Conservation (phyloP, 2,113 vertebrate genomes). For the Galemys pyrenaicus region DNA sequence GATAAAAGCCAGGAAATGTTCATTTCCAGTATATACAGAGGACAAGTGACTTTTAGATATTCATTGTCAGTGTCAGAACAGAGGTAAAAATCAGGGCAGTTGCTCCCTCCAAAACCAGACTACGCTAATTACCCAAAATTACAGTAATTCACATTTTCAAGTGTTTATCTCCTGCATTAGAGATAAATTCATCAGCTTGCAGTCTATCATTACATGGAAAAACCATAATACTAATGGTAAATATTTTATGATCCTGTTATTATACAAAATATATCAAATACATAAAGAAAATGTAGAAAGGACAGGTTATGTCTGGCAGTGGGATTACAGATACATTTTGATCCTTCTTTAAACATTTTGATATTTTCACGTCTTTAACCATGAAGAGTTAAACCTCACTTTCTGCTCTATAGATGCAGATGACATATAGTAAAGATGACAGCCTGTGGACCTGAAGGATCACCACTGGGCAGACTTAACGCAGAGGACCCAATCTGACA, state of each 20-base stretch:
- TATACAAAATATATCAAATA: slow-evolving; percentile 7
- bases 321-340: background rate
- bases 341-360: background rate
- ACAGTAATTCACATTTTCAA: slow-evolving; percentile 7
- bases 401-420: background rate
- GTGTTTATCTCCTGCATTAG: background rate
- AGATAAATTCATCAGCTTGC: background rate
- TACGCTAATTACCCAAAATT: slow-evolving; percentile 15
- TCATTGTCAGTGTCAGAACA: background rate
- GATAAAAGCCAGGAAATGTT: background rate
- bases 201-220: slow-evolving; percentile 36
- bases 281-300: background rate
- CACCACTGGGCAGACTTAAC: background rate
- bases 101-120: slow-evolving; percentile 42
- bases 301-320: background rate
- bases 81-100: slow-evolving; percentile 1
- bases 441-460: background rate
- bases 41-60: background rate
- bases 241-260: background rate
- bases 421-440: background rate
- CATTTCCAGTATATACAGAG: background rate
- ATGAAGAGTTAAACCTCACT: background rate
- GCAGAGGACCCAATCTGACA: background rate
- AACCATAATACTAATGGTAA: background rate
- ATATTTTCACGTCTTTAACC: background rate